These are phyloP conservation scores for Cichlasoma orientale DNA, from an alignment of 2,797 vertebrate genomes.

Conservation along the genomic window DNA sequence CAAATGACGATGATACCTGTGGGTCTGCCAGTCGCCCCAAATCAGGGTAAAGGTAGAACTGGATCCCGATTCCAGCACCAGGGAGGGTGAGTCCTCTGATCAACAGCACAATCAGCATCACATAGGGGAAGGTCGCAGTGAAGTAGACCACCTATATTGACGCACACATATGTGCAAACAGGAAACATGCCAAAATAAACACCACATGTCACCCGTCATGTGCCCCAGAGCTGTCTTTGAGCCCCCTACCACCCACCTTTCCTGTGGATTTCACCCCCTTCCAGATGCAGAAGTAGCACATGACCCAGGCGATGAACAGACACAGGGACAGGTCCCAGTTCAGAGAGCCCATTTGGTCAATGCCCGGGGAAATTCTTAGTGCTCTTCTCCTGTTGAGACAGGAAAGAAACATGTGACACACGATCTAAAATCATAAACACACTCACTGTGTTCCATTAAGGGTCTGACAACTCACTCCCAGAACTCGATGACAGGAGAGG, in stretches of 20 bases:
- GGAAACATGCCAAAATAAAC: slow-evolving; percentile 9
- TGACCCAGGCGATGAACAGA: slow-evolving; percentile 91
- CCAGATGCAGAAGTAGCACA: slow-evolving; percentile 99
- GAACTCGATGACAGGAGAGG: slow-evolving; percentile 96
- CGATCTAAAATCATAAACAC: neutral
- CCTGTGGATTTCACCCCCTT: slow-evolving; percentile 97
- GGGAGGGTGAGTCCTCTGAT: slow-evolving; percentile 93
- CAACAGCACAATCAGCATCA: slow-evolving; percentile 93
- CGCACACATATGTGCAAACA: neutral
- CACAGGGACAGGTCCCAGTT: slow-evolving; percentile 95
- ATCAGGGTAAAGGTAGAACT: slow-evolving; percentile 97
- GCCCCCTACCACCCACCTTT: slow-evolving; percentile 81
- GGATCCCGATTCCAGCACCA: slow-evolving; percentile 89
- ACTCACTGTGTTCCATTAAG: neutral
- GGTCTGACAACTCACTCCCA: slow-evolving; percentile 91
- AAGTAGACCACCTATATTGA: slow-evolving; percentile 92
- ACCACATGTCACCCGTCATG: slow-evolving; percentile 14
- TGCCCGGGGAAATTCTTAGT: slow-evolving; percentile 90
- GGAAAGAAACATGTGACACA: neutral
- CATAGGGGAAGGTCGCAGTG: slow-evolving; percentile 95
- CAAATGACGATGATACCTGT: slow-evolving; percentile 80
- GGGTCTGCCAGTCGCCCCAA: slow-evolving; percentile 91
- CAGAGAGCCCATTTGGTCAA: slow-evolving; percentile 90
- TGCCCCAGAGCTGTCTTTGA: neutral
- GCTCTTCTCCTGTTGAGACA: slow-evolving; percentile 85